These are phyloP conservation scores for Smutsia temminckii DNA, from an alignment of 2,797 vertebrate species.

Conservation along the genomic window DNA sequence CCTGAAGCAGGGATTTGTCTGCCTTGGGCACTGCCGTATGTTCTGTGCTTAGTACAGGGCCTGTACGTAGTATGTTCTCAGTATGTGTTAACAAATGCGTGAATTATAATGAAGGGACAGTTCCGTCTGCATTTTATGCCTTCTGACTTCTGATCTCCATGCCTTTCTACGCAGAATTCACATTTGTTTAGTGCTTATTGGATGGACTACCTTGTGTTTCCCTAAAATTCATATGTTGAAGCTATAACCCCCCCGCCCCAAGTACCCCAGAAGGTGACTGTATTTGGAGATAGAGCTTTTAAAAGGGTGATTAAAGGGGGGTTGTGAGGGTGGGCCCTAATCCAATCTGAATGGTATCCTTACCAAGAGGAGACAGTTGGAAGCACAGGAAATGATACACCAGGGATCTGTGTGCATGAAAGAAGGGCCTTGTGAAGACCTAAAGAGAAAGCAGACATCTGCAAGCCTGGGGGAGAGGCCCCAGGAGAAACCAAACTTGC, in stretches of 20 bases:
- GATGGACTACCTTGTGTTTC: not conserved
- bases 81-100: not conserved
- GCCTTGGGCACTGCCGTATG: not conserved
- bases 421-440: not conserved
- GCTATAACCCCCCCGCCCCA: not conserved
- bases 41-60: not conserved
- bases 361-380: not conserved
- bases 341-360: not conserved
- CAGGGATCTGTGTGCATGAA: not conserved
- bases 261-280: not conserved
- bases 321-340: not conserved
- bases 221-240: not conserved
- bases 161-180: not conserved
- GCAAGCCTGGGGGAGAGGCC: not conserved
- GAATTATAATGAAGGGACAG: not conserved
- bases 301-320: not conserved
- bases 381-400: not conserved
- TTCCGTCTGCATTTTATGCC: not conserved
- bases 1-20: not conserved
- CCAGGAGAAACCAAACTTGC: not conserved
- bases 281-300: not conserved
- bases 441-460: not conserved
- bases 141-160: not conserved
- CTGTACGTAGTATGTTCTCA: not conserved
- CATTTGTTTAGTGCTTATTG: not conserved